Evolutionary conservation across 2,888 invertebrate genomes (phyloP).

Genomic region (Macrophya alboannulata): DNA sequence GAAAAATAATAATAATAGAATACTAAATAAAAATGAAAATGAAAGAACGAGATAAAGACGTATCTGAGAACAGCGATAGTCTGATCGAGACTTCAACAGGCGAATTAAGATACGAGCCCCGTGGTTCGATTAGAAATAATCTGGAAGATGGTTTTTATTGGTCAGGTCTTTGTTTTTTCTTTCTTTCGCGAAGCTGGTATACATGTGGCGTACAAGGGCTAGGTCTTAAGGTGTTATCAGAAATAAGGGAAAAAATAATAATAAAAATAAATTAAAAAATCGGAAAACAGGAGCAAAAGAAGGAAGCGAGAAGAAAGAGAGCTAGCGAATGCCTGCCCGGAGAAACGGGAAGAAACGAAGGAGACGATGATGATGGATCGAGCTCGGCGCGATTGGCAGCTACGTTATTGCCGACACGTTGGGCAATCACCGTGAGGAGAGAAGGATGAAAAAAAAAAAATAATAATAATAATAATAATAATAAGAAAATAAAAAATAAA

Average conservation of each 20-base stretch:
- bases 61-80: neutral
- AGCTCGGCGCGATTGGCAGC: constrained; percentile 51
- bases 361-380: constrained; percentile 50
- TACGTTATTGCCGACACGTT: constrained; percentile 50
- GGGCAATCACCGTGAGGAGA: constrained; percentile 27
- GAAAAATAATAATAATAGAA: neutral
- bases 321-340: constrained; percentile 13
- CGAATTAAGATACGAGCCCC: neutral
- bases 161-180: neutral
- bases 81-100: neutral
- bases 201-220: neutral
- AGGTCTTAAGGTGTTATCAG: neutral
- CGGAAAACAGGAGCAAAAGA: neutral
- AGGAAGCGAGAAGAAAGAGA: neutral
- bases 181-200: neutral
- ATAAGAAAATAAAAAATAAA: neutral
- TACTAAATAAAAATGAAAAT: neutral
- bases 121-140: neutral
- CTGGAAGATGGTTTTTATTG: neutral
- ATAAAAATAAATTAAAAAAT: neutral
- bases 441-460: neutral
- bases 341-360: constrained; percentile 31
- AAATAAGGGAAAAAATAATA: neutral
- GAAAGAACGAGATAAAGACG: too few species aligned
- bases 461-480: too few species aligned